Evolutionary conservation across 2,888 invertebrate species (phyloP).

Genomic region (Suillia variegata): DNA sequence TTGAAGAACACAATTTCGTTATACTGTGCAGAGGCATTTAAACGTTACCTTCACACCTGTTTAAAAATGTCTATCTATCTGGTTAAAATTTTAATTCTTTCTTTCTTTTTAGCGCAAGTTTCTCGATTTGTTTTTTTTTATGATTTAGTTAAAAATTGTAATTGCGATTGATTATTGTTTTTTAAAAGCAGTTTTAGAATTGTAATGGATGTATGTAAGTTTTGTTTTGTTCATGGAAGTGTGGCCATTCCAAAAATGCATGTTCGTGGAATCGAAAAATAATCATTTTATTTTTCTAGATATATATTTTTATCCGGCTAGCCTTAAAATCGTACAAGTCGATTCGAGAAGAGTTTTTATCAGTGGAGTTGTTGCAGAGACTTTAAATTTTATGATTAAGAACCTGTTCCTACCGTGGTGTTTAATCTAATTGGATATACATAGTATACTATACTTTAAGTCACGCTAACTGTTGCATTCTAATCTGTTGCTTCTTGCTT

Average conservation of each 20-base stretch:
- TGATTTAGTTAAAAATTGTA: slow-evolving; percentile 26
- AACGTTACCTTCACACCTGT: not conserved
- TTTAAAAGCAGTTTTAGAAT: not conserved
- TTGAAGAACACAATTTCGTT: not conserved
- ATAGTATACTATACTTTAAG: no score
- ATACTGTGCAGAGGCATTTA: not conserved
- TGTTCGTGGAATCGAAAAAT: not conserved
- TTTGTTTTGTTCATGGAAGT: not conserved
- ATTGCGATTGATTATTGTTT: slow-evolving; percentile 5
- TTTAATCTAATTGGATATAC: no score
- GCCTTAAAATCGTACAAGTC: no score
- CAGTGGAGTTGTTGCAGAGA: no score
- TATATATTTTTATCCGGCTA: no score
- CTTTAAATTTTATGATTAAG: no score
- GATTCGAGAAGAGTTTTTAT: no score
- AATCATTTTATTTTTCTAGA: no score
- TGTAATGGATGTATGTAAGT: not conserved
- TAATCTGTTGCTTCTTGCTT: no score
- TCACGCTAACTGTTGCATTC: no score
- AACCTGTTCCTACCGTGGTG: no score
- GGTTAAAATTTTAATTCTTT: slow-evolving; percentile 4
- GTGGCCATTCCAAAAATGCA: not conserved
- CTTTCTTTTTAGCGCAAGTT: not conserved
- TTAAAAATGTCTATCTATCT: not conserved
- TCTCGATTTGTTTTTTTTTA: slow-evolving; percentile 9